phyloP scores from a whole-genome alignment of 2,797 vertebrate species.

The Brachyrhaphis roseni region DNA sequence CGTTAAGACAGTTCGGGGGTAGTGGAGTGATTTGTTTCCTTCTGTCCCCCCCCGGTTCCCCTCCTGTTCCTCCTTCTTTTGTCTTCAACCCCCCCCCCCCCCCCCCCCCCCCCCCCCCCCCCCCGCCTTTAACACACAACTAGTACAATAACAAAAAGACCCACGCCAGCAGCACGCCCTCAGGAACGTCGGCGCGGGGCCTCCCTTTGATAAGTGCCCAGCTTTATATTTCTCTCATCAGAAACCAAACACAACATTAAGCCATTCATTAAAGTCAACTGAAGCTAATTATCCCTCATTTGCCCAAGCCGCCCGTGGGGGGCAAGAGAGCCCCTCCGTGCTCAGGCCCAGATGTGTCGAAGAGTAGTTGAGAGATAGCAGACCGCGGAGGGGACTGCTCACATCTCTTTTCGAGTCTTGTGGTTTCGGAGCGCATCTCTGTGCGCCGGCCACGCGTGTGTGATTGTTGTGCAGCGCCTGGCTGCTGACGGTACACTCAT shows the following conservation, averaged over 20 bases:
- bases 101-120: constrained; percentile 9
- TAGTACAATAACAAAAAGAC: constrained; percentile 65
- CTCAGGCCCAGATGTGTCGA: constrained; percentile 83
- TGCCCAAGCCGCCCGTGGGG: constrained; percentile 67
- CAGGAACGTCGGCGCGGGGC: constrained; percentile 36
- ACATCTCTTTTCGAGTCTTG: constrained; percentile 59
- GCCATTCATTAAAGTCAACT: constrained; percentile 85
- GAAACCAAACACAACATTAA: constrained; percentile 82
- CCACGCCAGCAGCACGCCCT: constrained; percentile 43
- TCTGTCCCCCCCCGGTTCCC: no score
- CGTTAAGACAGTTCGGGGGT: no score
- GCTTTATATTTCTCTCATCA: constrained; percentile 80
- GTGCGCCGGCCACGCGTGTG: constrained; percentile 26
- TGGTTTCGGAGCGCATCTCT: constrained; percentile 70
- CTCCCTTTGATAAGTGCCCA: constrained; percentile 75
- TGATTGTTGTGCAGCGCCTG: constrained; percentile 51
- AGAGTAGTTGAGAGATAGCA: constrained; percentile 82
- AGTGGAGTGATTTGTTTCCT: no score
- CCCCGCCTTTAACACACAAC: constrained; percentile 32
- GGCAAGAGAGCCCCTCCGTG: constrained; percentile 73
- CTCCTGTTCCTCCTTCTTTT: no score
- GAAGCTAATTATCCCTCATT: constrained; percentile 83
- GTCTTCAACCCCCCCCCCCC: no score
- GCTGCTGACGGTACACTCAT: constrained; percentile 55
- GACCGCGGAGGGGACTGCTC: constrained; percentile 72